Evolutionary conservation across 1,140 invertebrate species (phyloP).

Genomic region (Acromyrmex heyeri): DNA sequence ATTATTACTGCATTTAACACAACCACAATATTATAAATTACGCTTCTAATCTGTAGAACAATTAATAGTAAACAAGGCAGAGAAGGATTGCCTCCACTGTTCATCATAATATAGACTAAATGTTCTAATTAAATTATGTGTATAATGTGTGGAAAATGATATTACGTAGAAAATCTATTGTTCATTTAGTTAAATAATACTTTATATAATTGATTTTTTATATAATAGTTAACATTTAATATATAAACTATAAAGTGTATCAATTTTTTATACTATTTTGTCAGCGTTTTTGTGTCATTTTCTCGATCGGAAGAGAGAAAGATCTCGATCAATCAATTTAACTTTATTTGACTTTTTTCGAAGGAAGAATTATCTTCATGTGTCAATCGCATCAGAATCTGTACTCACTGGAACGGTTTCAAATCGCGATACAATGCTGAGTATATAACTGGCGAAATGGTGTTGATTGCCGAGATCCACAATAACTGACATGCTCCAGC

Average conservation of each 20-base stretch:
- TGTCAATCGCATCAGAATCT: not conserved
- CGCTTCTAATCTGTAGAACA: not conserved
- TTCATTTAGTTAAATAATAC: not conserved
- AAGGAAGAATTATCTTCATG: not conserved
- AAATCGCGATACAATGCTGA: not conserved
- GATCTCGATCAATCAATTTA: not conserved
- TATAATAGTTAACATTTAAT: not conserved
- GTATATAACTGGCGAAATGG: not conserved
- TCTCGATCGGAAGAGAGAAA: not conserved
- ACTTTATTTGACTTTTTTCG: not conserved
- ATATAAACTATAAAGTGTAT: not conserved
- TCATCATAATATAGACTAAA: not conserved
- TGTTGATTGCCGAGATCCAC: not conserved
- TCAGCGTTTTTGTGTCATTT: not conserved
- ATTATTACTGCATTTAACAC: not conserved
- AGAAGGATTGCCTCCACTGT: not conserved
- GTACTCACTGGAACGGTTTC: not conserved
- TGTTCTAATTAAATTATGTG: not conserved
- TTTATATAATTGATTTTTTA: not conserved
- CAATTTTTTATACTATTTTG: not conserved
- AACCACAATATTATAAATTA: not conserved
- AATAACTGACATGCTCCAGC: not conserved
- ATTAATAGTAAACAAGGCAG: not conserved
- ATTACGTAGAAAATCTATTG: not conserved
- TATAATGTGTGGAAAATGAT: not conserved